Evolutionary conservation across 2,113 vertebrate species (phyloP).

Genomic region (Rhinichthys klamathensis): DNA sequence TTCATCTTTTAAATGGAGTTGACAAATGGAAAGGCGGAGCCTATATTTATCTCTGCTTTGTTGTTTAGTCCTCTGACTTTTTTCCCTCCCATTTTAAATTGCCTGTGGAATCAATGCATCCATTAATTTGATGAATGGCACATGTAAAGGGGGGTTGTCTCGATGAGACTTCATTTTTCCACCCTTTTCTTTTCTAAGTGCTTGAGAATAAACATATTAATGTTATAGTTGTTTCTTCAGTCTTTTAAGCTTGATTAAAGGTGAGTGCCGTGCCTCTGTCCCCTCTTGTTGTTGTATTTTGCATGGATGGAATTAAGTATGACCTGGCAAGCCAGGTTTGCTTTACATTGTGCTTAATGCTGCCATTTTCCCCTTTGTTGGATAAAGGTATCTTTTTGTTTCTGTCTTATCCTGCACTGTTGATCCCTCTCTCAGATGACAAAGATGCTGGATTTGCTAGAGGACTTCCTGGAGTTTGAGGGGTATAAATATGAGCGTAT

Average conservation of each 20-base stretch:
- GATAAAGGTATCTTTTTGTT: neutral
- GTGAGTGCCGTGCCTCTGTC: neutral
- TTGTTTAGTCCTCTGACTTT: constrained; percentile 43
- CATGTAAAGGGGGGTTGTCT: constrained; percentile 14
- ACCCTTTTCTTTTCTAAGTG: constrained; percentile 14
- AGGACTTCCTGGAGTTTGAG: constrained; percentile 95
- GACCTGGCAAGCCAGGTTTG: neutral
- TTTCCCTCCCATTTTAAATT: constrained; percentile 35
- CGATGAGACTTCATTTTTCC: constrained; percentile 37
- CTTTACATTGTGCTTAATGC: neutral
- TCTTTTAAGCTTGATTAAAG: constrained; percentile 7
- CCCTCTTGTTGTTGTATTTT: neutral
- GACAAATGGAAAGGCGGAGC: constrained; percentile 47
- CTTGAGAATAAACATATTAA: constrained; percentile 46
- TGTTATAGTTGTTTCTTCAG: neutral
- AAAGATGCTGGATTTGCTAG: constrained; percentile 97
- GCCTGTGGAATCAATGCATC: constrained; percentile 12
- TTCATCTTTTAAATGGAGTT: constrained; percentile 49
- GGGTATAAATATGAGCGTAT: constrained; percentile 98
- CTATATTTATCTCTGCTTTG: constrained; percentile 50
- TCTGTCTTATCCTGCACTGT: neutral
- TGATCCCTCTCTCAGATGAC: constrained; percentile 83
- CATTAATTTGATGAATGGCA: constrained; percentile 38
- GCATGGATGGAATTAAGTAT: neutral
- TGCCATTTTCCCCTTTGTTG: neutral